These are phyloP conservation scores for Haplochromis burtoni DNA, from an alignment of 2,113 vertebrate genomes.

Conservation along the genomic window DNA sequence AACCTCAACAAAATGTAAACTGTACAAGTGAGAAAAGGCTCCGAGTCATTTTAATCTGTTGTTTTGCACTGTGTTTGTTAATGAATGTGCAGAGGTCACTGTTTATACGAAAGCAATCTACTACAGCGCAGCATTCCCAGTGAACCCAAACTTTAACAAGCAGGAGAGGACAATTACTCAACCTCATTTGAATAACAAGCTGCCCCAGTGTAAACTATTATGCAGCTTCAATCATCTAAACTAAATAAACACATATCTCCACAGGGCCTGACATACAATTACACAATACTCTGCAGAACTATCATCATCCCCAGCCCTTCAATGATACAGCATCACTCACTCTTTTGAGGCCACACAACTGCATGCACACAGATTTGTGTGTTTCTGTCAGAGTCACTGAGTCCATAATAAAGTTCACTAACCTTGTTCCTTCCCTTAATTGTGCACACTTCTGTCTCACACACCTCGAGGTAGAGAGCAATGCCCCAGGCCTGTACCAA, in stretches of 20 bases:
- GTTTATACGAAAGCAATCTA: slow-evolving; percentile 21
- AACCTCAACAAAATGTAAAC: neutral
- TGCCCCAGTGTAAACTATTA: slow-evolving; percentile 32
- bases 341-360: slow-evolving; percentile 8
- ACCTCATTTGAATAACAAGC: slow-evolving; percentile 33
- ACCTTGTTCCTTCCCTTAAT: slow-evolving; percentile 2
- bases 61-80: neutral
- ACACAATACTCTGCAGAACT: neutral
- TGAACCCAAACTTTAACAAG: slow-evolving; percentile 18
- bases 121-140: neutral
- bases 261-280: neutral
- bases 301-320: neutral
- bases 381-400: slow-evolving; percentile 3
- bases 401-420: neutral
- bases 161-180: slow-evolving; percentile 13
- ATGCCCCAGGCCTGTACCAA: slow-evolving; percentile 6
- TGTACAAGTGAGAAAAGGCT: neutral
- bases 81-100: neutral
- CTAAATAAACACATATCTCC: slow-evolving; percentile 37
- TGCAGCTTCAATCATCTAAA: slow-evolving; percentile 17
- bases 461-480: neutral
- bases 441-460: neutral
- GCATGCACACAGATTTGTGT: neutral
- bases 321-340: neutral
- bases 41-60: neutral